Conservation (phyloP, 2,888 invertebrate species). For the Heliconius erato region DNA sequence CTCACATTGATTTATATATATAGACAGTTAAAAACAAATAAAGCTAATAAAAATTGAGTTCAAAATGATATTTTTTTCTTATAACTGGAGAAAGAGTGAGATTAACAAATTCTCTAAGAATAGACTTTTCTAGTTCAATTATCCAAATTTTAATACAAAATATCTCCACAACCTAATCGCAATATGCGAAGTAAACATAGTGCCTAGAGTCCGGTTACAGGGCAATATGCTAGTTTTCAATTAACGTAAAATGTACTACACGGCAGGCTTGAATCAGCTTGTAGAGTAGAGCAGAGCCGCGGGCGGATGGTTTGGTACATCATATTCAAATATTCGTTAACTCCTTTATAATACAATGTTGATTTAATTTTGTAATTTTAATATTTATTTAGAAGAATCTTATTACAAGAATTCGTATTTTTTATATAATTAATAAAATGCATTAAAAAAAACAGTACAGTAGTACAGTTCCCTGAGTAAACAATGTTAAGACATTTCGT, state of each 20-base stretch:
- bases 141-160: background rate
- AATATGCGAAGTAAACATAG: background rate
- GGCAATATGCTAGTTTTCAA: constrained; percentile 21
- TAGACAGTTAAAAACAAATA: too few species aligned
- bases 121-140: background rate
- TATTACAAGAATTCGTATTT: background rate
- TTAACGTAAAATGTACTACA: constrained; percentile 23
- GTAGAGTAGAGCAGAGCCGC: constrained; percentile 4
- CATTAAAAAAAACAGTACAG: too few species aligned
- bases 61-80: too few species aligned
- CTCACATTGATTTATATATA: too few species aligned
- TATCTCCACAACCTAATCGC: background rate
- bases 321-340: constrained; percentile 3
- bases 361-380: background rate
- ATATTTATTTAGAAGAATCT: background rate
- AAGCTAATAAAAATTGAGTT: too few species aligned
- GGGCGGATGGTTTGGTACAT: background rate
- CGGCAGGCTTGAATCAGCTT: constrained; percentile 21
- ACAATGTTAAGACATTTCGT: too few species aligned
- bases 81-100: too few species aligned
- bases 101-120: background rate
- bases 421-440: background rate
- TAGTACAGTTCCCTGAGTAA: too few species aligned
- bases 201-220: constrained; percentile 12
- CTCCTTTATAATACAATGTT: background rate